These are phyloP conservation scores for Drosophila arawakana DNA, from an alignment of 1,140 invertebrate genomes.

Conservation along the genomic window DNA sequence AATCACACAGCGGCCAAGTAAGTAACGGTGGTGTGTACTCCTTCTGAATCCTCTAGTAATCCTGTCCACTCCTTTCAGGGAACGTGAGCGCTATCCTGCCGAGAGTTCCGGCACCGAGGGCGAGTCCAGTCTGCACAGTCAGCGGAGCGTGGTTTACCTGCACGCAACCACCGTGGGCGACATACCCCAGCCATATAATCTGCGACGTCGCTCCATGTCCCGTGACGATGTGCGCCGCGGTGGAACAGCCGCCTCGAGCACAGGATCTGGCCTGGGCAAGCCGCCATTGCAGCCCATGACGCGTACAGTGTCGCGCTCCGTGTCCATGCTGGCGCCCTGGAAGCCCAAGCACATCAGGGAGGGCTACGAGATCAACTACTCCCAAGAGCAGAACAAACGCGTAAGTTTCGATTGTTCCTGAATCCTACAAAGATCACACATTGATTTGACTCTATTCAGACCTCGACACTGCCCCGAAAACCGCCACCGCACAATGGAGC, in stretches of 20 bases:
- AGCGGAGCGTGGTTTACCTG: conserved; percentile 91
- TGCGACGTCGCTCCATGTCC: conserved; percentile 84
- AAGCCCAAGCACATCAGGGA: conserved; percentile 90
- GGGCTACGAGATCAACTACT: conserved; percentile 92
- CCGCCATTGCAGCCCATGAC: conserved; percentile 87
- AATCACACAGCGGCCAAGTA: conserved; percentile 47
- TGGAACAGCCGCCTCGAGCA: conserved; percentile 63
- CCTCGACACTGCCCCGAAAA: conserved; percentile 75
- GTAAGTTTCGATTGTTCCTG: conserved; percentile 54
- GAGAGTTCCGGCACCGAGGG: conserved; percentile 91
- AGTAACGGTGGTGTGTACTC: background rate
- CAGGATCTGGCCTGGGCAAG: conserved; percentile 50
- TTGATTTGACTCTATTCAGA: conserved; percentile 29
- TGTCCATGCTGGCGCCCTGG: conserved; percentile 93
- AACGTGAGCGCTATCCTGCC: conserved; percentile 84
- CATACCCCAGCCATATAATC: conserved; percentile 84
- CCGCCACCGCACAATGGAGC: conserved; percentile 67
- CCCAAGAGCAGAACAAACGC: conserved; percentile 87
- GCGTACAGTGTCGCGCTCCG: conserved; percentile 91
- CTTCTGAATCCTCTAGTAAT: background rate
- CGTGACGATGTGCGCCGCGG: conserved; percentile 89
- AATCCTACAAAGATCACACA: background rate
- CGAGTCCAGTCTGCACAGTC: conserved; percentile 91
- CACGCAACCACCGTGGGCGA: conserved; percentile 89
- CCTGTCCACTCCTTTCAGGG: conserved; percentile 43